These are phyloP conservation scores for Aproaerema taeniolella DNA, from an alignment of 2,888 invertebrate genomes.

Conservation along the genomic window DNA sequence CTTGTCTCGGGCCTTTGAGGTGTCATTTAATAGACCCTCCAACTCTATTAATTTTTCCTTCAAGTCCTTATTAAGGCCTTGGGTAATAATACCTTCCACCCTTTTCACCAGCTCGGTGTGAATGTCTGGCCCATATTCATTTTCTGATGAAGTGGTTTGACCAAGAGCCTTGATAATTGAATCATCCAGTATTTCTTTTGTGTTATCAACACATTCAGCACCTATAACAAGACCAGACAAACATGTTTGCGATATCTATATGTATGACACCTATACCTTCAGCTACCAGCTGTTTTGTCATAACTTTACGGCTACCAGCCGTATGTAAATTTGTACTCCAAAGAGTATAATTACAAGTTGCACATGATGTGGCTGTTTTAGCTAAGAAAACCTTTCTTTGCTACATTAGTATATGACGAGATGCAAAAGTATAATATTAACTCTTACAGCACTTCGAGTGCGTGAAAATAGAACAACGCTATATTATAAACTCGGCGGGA, in stretches of 20 bases:
- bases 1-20: background rate
- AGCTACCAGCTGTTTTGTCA: background rate
- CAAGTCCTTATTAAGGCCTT: slow-evolving; percentile 2
- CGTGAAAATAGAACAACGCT: too few relatives aligned
- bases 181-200: slow-evolving; percentile 3
- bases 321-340: background rate
- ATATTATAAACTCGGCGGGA: too few relatives aligned
- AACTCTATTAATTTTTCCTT: slow-evolving; percentile 4
- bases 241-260: background rate
- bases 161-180: slow-evolving; percentile 9
- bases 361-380: background rate
- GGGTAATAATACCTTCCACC: slow-evolving; percentile 6
- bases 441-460: too few relatives aligned
- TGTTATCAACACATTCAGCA: slow-evolving; percentile 7
- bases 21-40: background rate
- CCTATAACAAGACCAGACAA: slow-evolving; percentile 4
- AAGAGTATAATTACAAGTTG: background rate
- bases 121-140: slow-evolving; percentile 10
- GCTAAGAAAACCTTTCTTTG: background rate
- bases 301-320: too few relatives aligned
- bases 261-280: background rate
- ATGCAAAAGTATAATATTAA: too few relatives aligned
- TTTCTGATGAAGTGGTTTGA: slow-evolving; percentile 5
- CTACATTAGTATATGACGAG: background rate
- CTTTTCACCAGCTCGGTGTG: slow-evolving; percentile 11